Evolutionary conservation across 2,888 invertebrate genomes (phyloP).

Genomic region (Clistopyga incitator): DNA sequence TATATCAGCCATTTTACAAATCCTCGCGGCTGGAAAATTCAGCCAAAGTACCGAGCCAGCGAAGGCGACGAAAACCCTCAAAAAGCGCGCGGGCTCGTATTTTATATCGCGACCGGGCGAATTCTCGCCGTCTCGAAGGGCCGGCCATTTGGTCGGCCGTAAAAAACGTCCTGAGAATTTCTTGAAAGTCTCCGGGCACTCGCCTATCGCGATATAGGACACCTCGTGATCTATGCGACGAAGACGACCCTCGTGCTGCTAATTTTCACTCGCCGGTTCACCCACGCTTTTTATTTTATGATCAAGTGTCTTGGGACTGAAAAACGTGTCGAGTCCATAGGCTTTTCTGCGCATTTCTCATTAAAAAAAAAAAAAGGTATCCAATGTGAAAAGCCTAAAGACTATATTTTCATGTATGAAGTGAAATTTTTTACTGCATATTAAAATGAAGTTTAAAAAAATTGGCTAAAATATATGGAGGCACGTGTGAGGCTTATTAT

Average conservation of each 20-base stretch:
- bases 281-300: conserved; percentile 47
- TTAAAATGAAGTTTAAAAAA: too few species aligned
- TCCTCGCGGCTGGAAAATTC: conserved; percentile 54
- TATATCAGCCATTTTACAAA: conserved; percentile 65
- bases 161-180: conserved; percentile 61
- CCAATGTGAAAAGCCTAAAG: too few species aligned
- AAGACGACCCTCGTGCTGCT: conserved; percentile 40
- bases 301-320: conserved; percentile 40
- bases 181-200: conserved; percentile 44
- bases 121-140: conserved; percentile 35
- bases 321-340: conserved; percentile 27
- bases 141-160: background rate
- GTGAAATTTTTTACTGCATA: too few species aligned
- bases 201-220: conserved; percentile 35
- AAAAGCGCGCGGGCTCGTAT: conserved; percentile 47
- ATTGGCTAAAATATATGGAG: too few species aligned
- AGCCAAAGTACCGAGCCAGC: conserved; percentile 66
- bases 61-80: conserved; percentile 44
- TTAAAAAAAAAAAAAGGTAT: too few species aligned
- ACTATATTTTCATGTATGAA: too few species aligned
- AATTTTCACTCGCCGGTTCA: conserved; percentile 64
- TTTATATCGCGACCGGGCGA: conserved; percentile 55
- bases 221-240: conserved; percentile 54
- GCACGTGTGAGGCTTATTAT: too few species aligned
- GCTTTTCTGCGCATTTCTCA: conserved; percentile 27